These are phyloP conservation scores for Diplodus sargus DNA, from an alignment of 2,797 vertebrate species.

Conservation along the genomic window DNA sequence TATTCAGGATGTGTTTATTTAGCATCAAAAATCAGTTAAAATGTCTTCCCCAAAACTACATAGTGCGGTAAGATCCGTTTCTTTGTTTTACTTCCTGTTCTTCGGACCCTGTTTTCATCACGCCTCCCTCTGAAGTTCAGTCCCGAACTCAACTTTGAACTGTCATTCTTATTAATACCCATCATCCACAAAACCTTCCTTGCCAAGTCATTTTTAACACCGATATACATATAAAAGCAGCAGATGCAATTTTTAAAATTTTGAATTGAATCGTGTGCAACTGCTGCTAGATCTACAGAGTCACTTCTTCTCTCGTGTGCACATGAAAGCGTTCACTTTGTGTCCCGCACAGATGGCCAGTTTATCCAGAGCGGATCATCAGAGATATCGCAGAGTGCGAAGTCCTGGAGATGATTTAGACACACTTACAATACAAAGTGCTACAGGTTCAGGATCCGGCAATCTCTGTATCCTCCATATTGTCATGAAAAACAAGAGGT, in stretches of 20 bases:
- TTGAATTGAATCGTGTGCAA: not conserved
- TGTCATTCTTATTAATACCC: not conserved
- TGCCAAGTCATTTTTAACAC: not conserved
- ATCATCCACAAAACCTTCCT: not conserved
- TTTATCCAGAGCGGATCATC: not conserved
- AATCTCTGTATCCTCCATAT: not conserved
- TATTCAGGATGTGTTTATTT: too few species aligned
- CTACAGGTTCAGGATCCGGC: not conserved
- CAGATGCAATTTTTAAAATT: not conserved
- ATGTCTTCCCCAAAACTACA: too few species aligned
- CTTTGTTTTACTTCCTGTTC: not conserved
- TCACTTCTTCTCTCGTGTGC: not conserved
- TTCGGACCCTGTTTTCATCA: not conserved
- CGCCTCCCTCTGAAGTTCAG: too few species aligned
- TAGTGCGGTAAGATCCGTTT: not conserved
- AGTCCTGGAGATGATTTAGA: slow-evolving; percentile 4
- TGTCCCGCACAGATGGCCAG: not conserved
- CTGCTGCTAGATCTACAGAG: not conserved
- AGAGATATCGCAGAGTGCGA: not conserved
- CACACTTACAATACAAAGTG: not conserved
- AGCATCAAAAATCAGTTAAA: too few species aligned
- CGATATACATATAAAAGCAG: not conserved
- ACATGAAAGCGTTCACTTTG: not conserved
- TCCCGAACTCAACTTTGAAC: too few species aligned
- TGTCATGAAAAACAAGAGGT: not conserved